Conservation (phyloP, 35 echinoderm and acorn worm genomes). For the Apostichopus californicus region DNA sequence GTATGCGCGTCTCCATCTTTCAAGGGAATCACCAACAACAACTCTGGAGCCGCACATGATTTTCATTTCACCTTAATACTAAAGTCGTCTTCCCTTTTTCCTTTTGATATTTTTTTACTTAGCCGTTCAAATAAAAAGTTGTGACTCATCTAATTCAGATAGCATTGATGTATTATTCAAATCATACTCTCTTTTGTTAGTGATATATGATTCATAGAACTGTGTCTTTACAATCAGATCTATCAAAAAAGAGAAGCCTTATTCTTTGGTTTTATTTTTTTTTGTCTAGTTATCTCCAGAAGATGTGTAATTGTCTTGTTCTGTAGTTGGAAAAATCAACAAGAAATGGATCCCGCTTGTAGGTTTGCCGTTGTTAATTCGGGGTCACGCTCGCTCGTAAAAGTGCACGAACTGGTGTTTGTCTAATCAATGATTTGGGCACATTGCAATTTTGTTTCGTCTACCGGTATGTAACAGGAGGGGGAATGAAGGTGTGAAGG, state of each 20-base stretch:
- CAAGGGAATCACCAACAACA: not conserved
- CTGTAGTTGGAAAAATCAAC: not conserved
- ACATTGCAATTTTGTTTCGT: not conserved
- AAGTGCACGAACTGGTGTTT: not conserved
- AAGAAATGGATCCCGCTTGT: not conserved
- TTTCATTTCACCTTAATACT: not conserved
- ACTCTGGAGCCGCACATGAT: not conserved
- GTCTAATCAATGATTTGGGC: not conserved
- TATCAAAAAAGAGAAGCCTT: no score
- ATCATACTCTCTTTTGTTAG: not conserved
- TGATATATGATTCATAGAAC: no score
- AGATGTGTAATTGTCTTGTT: not conserved
- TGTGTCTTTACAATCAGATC: no score
- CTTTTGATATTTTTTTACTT: not conserved
- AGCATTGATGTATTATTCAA: not conserved
- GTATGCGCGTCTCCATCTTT: no score
- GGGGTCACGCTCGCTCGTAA: not conserved
- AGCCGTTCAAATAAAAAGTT: not conserved
- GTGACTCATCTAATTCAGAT: not conserved
- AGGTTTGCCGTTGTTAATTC: not conserved
- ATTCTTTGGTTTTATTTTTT: no score
- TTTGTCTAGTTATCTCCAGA: no score
- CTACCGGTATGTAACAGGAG: no score
- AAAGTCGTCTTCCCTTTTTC: not conserved
- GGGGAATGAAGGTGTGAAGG: no score